Conservation (phyloP, 2,888 invertebrate genomes). For the Lymantria dispar region DNA sequence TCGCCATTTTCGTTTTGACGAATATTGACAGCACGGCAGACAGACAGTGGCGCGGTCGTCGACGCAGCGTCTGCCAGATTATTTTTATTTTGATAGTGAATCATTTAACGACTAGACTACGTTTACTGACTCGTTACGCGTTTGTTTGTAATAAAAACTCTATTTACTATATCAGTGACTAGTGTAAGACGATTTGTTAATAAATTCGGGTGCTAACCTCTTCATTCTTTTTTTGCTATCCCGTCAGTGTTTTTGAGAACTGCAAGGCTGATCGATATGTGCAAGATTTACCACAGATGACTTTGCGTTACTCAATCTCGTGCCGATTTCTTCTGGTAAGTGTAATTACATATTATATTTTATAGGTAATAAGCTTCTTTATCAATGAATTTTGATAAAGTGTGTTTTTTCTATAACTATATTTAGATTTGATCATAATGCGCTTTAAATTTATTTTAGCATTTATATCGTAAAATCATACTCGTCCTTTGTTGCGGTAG, state of each 20-base stretch:
- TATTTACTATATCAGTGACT: constrained; percentile 55
- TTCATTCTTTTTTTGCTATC: constrained; percentile 64
- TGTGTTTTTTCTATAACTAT: constrained; percentile 27
- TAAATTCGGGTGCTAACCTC: constrained; percentile 78
- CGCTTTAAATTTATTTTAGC: constrained; percentile 26
- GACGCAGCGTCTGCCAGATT: constrained; percentile 77
- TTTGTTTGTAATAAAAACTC: constrained; percentile 56
- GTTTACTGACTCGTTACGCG: constrained; percentile 49
- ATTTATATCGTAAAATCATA: constrained; percentile 46
- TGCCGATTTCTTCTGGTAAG: constrained; percentile 70
- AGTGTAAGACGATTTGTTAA: constrained; percentile 56
- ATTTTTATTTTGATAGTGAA: constrained; percentile 81
- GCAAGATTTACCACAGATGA: constrained; percentile 81
- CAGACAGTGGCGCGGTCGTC: constrained; percentile 79
- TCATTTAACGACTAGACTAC: constrained; percentile 66
- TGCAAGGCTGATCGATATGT: constrained; percentile 82
- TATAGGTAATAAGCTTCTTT: constrained; percentile 25
- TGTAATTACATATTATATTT: constrained; percentile 26
- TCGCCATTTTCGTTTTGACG: constrained; percentile 89
- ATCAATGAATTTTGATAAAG: constrained; percentile 29
- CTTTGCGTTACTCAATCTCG: constrained; percentile 61
- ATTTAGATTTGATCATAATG: constrained; percentile 17
- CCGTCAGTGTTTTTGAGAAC: constrained; percentile 75
- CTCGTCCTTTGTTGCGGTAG: constrained; percentile 76
- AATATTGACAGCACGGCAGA: constrained; percentile 86